Conservation (phyloP, 2,888 invertebrate genomes). For the Masnerella sp. region DNA sequence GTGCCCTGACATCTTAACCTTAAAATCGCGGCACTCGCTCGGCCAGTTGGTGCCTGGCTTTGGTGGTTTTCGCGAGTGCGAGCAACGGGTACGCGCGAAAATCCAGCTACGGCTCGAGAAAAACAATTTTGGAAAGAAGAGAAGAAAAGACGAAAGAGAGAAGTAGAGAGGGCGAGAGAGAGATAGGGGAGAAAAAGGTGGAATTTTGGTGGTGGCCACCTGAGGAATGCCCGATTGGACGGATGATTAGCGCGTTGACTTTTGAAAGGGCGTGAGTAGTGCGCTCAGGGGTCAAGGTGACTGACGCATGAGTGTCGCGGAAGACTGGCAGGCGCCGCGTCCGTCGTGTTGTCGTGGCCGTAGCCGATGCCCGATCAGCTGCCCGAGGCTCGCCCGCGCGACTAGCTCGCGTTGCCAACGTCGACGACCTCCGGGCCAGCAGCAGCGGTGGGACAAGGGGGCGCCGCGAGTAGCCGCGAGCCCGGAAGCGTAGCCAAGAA, state of each 20-base stretch:
- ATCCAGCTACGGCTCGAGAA: too few relatives aligned
- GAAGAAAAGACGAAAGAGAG: neutral
- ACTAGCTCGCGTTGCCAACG: conserved; percentile 60
- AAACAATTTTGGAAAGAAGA: too few relatives aligned
- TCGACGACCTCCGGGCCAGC: conserved; percentile 58
- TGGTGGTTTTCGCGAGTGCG: too few relatives aligned
- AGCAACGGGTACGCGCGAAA: too few relatives aligned
- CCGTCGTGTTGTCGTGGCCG: conserved; percentile 59
- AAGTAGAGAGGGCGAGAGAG: neutral
- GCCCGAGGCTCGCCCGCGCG: conserved; percentile 56
- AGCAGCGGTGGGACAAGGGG: conserved; percentile 74
- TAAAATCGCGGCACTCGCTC: too few relatives aligned
- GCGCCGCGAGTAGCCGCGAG: conserved; percentile 74
- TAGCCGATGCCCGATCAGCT: conserved; percentile 63
- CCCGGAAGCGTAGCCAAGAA: conserved; percentile 76
- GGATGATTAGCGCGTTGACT: conserved; percentile 45
- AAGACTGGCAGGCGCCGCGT: conserved; percentile 68
- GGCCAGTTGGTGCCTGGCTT: too few relatives aligned
- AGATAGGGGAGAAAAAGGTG: conserved; percentile 35
- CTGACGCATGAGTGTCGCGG: conserved; percentile 75
- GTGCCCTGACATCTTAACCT: too few relatives aligned
- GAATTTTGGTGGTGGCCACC: conserved; percentile 30
- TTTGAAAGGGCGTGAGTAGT: conserved; percentile 58
- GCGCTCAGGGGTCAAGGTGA: conserved; percentile 66
- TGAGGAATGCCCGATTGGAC: conserved; percentile 56